Percentiles rank a stretch among this genome's conserved stretches.
phyloP scores from a whole-genome alignment of 2,113 vertebrate species.

The Perccottus glenii region DNA sequence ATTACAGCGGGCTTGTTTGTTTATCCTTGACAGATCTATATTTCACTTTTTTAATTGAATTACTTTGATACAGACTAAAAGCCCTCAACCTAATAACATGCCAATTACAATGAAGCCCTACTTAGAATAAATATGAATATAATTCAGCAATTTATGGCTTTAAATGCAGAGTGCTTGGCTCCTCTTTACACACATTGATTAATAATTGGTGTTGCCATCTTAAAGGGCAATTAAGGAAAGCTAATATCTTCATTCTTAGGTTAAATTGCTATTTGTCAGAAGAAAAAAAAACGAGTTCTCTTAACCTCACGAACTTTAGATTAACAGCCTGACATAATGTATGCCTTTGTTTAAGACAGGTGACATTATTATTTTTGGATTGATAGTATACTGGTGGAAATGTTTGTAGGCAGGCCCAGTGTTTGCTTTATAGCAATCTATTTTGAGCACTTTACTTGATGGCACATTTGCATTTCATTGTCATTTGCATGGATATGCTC shows the following conservation, averaged over 20 bases:
- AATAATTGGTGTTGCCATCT: conserved; percentile 89
- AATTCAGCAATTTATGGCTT: conserved; percentile 94
- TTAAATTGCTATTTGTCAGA: conserved; percentile 88
- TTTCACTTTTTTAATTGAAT: conserved; percentile 94
- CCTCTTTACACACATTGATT: conserved; percentile 91
- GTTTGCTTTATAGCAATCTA: conserved; percentile 78
- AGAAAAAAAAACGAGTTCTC: conserved; percentile 57
- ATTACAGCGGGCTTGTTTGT: conserved; percentile 91
- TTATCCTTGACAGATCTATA: conserved; percentile 95
- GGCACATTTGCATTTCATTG: conserved; percentile 78
- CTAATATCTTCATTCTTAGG: conserved; percentile 88
- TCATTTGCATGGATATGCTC: conserved; percentile 75
- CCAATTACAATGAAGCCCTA: conserved; percentile 97
- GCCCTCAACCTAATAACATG: conserved; percentile 94
- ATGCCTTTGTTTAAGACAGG: conserved; percentile 70
- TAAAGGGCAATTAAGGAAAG: conserved; percentile 89
- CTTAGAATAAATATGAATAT: conserved; percentile 97
- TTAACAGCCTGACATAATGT: conserved; percentile 79
- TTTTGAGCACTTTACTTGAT: conserved; percentile 78
- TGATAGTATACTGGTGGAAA: conserved; percentile 66
- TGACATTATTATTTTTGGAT: conserved; percentile 76
- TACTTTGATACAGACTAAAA: conserved; percentile 97
- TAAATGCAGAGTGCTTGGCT: conserved; percentile 85
- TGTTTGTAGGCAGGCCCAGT: conserved; percentile 59
- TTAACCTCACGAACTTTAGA: conserved; percentile 69